A percentile compares a stretch with the other conserved stretches of the same genome.
Evolutionary conservation across 2,113 vertebrate genomes (phyloP).

Genomic region (Gasterosteus nipponicus): DNA sequence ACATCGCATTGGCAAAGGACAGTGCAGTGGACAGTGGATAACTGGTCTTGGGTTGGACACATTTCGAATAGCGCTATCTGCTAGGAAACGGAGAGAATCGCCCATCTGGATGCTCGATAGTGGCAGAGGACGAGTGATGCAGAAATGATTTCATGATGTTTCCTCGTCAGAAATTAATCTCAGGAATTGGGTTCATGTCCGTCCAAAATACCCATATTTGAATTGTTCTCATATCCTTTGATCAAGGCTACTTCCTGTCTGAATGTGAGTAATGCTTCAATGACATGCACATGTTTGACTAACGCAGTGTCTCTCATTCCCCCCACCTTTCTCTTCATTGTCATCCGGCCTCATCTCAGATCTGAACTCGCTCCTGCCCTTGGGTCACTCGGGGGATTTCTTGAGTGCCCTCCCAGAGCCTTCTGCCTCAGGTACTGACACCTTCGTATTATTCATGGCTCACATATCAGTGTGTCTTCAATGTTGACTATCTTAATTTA

Average conservation of each 20-base stretch:
- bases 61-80: not conserved
- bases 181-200: not conserved
- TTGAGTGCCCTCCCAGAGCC: slow-evolving; percentile 85
- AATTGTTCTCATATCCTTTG: not conserved
- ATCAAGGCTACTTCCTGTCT: not conserved
- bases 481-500: not conserved
- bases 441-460: not conserved
- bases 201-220: not conserved
- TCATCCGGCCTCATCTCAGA: slow-evolving; percentile 64
- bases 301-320: slow-evolving; percentile 13
- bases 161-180: not conserved
- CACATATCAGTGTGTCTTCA: not conserved
- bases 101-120: not conserved
- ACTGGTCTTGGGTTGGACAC: not conserved
- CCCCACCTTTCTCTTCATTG: not conserved
- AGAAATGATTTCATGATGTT: not conserved
- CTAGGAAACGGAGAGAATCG: not conserved
- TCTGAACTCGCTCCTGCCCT: slow-evolving; percentile 68
- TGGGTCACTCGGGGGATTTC: slow-evolving; percentile 75
- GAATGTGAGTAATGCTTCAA: not conserved
- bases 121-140: not conserved
- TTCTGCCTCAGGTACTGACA: slow-evolving; percentile 83
- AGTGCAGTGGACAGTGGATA: not conserved
- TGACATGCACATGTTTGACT: slow-evolving; percentile 16
- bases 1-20: not conserved